Evolutionary conservation across 23 tunicate genomes (phyloP).

Genomic region (Ciona savignyi): DNA sequence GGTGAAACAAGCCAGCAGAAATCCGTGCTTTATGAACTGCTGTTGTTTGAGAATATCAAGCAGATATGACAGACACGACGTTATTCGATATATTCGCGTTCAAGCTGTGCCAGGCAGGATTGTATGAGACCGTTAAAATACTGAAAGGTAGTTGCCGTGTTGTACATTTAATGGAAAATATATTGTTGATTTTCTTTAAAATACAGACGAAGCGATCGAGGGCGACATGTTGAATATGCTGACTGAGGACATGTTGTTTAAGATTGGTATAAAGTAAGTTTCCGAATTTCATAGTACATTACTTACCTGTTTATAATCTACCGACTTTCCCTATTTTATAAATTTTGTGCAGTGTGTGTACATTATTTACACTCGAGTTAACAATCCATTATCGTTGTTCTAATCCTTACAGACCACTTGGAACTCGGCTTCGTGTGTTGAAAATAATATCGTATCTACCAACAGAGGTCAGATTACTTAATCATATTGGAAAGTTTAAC

Average conservation of each 20-base stretch:
- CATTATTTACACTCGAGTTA: neutral
- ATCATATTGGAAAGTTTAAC: no score
- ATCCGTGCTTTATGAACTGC: neutral
- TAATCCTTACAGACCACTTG: neutral
- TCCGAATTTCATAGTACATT: no score
- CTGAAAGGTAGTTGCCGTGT: neutral
- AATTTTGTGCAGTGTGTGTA: neutral
- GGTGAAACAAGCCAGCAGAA: neutral
- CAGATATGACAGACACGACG: no score
- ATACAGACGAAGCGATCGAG: neutral
- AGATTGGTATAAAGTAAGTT: neutral
- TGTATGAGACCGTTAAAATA: neutral
- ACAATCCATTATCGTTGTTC: neutral
- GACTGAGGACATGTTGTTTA: neutral
- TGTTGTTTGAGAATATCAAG: no score
- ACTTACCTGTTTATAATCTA: no score
- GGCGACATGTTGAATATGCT: neutral
- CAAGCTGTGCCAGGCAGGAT: neutral
- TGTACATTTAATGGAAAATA: no score
- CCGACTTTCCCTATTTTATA: no score
- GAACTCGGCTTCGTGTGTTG: neutral
- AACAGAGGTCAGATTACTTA: neutral
- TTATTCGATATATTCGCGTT: neutral
- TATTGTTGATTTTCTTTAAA: no score
- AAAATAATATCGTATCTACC: neutral